Percentiles rank a stretch among this genome's conserved stretches.
These are phyloP conservation scores for Microtus ochrogaster DNA, from an alignment of 2,113 vertebrate species.

Conservation along the genomic window DNA sequence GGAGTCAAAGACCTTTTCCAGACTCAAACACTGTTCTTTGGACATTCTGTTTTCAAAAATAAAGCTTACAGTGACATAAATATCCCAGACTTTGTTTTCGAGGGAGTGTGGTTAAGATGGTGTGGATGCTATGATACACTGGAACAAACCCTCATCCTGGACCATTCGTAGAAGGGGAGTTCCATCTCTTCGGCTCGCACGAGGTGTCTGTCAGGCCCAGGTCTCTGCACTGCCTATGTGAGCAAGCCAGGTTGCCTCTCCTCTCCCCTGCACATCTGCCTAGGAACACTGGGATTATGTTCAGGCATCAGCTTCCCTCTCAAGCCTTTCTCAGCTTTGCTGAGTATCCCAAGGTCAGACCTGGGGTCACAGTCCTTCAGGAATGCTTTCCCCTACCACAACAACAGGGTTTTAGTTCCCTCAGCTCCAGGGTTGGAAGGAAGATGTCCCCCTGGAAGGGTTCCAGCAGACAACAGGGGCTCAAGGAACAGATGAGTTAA, in stretches of 20 bases:
- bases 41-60: slow-evolving; percentile 45
- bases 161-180: fast-evolving
- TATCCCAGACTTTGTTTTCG: slow-evolving; percentile 22
- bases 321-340: neutral
- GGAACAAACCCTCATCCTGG: neutral
- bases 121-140: neutral
- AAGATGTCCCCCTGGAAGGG: neutral
- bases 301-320: neutral
- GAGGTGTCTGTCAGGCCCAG: no score
- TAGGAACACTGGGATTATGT: neutral
- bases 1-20: slow-evolving; percentile 68
- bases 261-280: neutral
- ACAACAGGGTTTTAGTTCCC: neutral
- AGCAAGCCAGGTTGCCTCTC: neutral
- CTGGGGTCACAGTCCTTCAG: neutral
- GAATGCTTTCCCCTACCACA: neutral
- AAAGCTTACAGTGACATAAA: neutral
- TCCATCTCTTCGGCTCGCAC: neutral
- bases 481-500: neutral
- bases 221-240: neutral
- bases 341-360: neutral
- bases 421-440: neutral
- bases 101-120: neutral
- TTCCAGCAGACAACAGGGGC: neutral
- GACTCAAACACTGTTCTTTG: slow-evolving; percentile 67